A percentile compares a stretch with the other conserved stretches of the same genome.
Conservation (phyloP, 2,113 vertebrate species). For the Melanostigma gelatinosum region DNA sequence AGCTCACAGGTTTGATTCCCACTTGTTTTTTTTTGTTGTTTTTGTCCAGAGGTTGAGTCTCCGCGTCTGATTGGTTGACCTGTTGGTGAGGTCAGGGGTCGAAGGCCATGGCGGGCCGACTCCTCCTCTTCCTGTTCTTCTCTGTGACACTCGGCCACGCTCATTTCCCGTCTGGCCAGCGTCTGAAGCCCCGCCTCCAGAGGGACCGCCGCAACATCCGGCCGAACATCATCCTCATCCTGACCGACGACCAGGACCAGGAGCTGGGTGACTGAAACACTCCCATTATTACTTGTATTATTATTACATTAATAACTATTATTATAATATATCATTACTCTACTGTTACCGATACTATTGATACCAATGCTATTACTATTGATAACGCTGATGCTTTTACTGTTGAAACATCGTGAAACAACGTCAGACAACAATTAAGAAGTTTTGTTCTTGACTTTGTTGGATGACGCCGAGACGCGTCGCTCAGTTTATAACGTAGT, state of each 20-base stretch:
- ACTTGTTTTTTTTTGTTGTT: constrained; percentile 11
- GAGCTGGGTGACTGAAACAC: constrained; percentile 86
- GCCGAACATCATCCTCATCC: constrained; percentile 96
- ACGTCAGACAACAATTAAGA: neutral
- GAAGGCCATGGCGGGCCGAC: constrained; percentile 68
- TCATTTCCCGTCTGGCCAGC: constrained; percentile 87
- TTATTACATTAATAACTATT: neutral
- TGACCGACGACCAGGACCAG: constrained; percentile 96
- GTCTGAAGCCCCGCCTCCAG: constrained; percentile 92
- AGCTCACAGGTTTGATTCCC: neutral
- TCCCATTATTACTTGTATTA: neutral
- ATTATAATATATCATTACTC: neutral
- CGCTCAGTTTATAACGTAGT: neutral
- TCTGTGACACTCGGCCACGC: constrained; percentile 81
- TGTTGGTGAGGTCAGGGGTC: constrained; percentile 22
- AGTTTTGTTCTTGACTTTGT: no score
- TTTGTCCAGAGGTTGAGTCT: constrained; percentile 49
- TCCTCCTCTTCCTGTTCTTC: constrained; percentile 80
- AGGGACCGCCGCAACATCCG: constrained; percentile 96
- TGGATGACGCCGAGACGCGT: neutral
- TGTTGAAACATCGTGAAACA: neutral
- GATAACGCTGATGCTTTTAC: neutral
- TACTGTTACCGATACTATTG: no score
- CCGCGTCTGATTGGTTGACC: constrained; percentile 51
- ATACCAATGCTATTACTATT: neutral